Conservation (phyloP, 2,113 vertebrate genomes). For the Elephas maximus region DNA sequence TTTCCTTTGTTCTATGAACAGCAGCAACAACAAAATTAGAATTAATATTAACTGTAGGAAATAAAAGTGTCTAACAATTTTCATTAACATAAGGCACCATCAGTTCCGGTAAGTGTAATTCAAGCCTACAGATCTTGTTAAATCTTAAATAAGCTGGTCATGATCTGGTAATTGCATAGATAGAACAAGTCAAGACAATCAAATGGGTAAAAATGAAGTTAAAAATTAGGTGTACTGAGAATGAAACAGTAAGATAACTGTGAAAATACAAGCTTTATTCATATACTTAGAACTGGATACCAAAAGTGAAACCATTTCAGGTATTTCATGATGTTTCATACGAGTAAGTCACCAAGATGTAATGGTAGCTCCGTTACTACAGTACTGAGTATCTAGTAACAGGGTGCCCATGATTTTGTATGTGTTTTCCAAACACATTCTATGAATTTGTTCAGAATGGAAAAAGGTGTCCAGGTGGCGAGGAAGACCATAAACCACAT, state of each 20-base stretch:
- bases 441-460: not conserved
- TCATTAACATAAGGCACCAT: not conserved
- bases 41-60: not conserved
- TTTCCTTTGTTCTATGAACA: slow-evolving; percentile 1
- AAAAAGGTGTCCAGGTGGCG: not conserved
- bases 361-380: not conserved
- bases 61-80: slow-evolving; percentile 24
- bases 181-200: not conserved
- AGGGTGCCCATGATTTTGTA: no score
- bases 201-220: not conserved
- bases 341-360: not conserved
- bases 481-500: not conserved
- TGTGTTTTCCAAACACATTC: not conserved
- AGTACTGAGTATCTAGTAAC: no score
- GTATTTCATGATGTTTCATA: not conserved
- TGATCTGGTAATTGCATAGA: not conserved
- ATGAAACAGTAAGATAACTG: not conserved
- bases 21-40: slow-evolving; percentile 8
- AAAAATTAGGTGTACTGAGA: not conserved
- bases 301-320: not conserved
- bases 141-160: not conserved
- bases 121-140: not conserved
- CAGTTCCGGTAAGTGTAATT: not conserved
- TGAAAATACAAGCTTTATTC: not conserved
- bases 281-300: not conserved